Base-by-base conservation (phyloP, 1,140 invertebrate species). In the Drosophila nigrodunni region DNA sequence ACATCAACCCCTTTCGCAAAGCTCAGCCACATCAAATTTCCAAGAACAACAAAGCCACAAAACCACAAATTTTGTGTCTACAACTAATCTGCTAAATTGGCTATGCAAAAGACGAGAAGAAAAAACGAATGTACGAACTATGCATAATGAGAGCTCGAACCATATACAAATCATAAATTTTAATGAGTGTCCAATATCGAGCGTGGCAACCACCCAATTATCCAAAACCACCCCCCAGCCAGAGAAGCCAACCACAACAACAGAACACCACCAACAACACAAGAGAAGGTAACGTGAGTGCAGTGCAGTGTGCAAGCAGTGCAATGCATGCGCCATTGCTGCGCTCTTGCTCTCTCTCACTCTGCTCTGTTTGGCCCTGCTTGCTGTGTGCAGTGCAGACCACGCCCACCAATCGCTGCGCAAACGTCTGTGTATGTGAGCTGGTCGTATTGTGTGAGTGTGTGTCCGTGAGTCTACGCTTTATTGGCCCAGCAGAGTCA, bases 71-170 rank as follows among this genome's bases (percentile, higher is more conserved):
- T 62, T 74, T 86, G 85, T 86, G 68, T 75, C 77, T 74, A 75
- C 70, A 89, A 80, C 85, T 88, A 88, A 88, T 89, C 85, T 88
- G 86, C 78, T 89, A 89, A 88, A 89, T 88, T 80, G 85, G 82
- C 74, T 75, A 77, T 76, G 55, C 77, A 74, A 74, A 87, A 66
- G 62, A 44, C 44, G 61, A 55, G 59, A 30, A 43, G 34, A 61
- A 39, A 49, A 54, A 61, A 69, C 52, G 44, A 25, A 39, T 3
- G 21, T 52, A 72, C 41, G 44, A 58, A 67, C 72, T 80, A 74
- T 80, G 77, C 80, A 83, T 87, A 87, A 87, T 88, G 62, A 65
- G 81, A 88, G 73, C 77, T 62, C 68, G 61, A 77, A 78, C 73
- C 49, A 74, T 80, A 85, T 89, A 89, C 80, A 89, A 88, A 88